Evolutionary conservation across 2,888 invertebrate species (phyloP), one percentile per base, ranked within the genome.

Genomic region (Oithona nana): DNA sequence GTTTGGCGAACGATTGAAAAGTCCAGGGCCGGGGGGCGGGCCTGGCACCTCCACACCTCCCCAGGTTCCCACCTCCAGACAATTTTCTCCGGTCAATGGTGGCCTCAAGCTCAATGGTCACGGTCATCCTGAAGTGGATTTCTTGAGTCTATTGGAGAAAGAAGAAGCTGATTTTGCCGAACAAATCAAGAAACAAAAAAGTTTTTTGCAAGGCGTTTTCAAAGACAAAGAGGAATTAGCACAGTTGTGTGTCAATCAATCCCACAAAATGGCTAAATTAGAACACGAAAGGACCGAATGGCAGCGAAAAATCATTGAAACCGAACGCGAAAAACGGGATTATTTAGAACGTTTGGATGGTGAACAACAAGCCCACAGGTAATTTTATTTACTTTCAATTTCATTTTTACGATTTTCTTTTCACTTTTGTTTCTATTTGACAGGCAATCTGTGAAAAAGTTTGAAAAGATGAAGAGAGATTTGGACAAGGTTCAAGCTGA

Each of bases 301-400:
- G 48, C 62, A 62, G 31, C 29, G 39, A 39, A 62, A 62, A 31
- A 62, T 62, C 26, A 61, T 62, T 20, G 48, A 62, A 57, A 28
- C 62, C n/a, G 62, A 62, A 29, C 20, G 62, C n/a, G 62, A 62
- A 30, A 62, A 62, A 24, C 30, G 62, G 13, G 62, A 62, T 56
- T n/a, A 49, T 4, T 8, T 39, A 16, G 62, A 62, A 16, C 28
- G 39, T 26, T 24, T 62, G 11, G 48, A 24, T 4, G 49, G 50
- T 26, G 62, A 62, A 48, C 28, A 54, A 26, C 54, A 54, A 54
- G 22, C 54, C 26, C 54, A 26, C 16, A 39, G 39, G 39, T 39
- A n/a, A n/a, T n/a, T n/a, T n/a, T n/a, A 39, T 39, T 11, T 39
- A 6, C 39, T 39, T 39, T 11, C 6, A 16, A 39, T 39, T 39